phyloP scores from a whole-genome alignment of 2,113 vertebrate genomes.

The Pluvialis apricaria region DNA sequence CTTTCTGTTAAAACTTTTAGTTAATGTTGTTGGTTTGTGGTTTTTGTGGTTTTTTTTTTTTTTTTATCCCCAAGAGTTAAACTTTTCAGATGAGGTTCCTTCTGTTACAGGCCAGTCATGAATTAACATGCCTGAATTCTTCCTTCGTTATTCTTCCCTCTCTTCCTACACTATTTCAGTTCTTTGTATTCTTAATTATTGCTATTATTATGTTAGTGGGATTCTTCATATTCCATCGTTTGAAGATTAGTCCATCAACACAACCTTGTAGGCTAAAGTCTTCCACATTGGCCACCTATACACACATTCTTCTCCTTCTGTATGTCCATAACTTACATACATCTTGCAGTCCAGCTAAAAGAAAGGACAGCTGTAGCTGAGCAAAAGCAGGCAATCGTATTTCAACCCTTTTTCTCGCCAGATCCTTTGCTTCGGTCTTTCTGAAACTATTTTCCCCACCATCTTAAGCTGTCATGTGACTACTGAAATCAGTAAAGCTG shows the following conservation, averaged over 20 bases:
- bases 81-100: background rate
- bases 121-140: background rate
- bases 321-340: background rate
- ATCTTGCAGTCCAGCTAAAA: background rate
- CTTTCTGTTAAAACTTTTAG: background rate
- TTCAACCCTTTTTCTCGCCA: background rate
- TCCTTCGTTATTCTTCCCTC: background rate
- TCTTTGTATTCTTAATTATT: background rate
- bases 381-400: rapidly evolving
- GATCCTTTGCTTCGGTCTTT: background rate
- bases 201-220: background rate
- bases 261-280: background rate
- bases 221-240: background rate
- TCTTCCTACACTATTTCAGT: background rate
- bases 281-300: background rate
- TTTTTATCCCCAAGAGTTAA: background rate
- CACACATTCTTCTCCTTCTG: background rate
- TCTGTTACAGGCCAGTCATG: background rate
- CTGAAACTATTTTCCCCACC: background rate
- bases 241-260: background rate
- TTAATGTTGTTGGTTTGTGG: background rate
- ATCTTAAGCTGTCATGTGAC: background rate
- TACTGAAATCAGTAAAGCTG: background rate
- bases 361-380: background rate
- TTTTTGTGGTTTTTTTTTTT: background rate